Evolutionary conservation across 2,113 vertebrate genomes (phyloP).

Genomic region (Podarcis muralis): DNA sequence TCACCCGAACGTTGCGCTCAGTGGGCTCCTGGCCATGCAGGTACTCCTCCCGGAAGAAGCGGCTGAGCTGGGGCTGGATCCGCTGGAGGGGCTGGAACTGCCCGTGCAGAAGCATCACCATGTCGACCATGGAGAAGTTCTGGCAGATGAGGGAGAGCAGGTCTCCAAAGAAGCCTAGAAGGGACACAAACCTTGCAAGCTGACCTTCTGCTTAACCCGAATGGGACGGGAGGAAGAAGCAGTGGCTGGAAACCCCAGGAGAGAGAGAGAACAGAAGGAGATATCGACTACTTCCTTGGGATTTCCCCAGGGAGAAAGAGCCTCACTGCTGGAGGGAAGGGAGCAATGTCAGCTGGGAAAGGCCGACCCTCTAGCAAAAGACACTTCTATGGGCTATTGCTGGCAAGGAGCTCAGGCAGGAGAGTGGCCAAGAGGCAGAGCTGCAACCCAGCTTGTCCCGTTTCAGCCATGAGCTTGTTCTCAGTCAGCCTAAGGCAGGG

Average conservation of each 20-base stretch:
- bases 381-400: fast-evolving
- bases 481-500: background rate
- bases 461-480: background rate
- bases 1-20: slow-evolving; percentile 85
- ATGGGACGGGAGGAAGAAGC: background rate
- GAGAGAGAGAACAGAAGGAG: background rate
- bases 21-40: slow-evolving; percentile 85
- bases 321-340: background rate
- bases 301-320: background rate
- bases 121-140: slow-evolving; percentile 91
- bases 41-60: slow-evolving; percentile 90
- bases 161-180: slow-evolving; percentile 89
- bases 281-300: fast-evolving
- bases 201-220: background rate
- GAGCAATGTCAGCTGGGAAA: background rate
- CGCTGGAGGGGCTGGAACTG: slow-evolving; percentile 88
- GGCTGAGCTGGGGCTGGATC: slow-evolving; percentile 87
- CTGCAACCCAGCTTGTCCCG: background rate
- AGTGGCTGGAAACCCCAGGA: background rate
- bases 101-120: slow-evolving; percentile 91
- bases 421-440: background rate
- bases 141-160: slow-evolving; percentile 90
- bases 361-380: fast-evolving
- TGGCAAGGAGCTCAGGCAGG: background rate
- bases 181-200: background rate